phyloP scores from a whole-genome alignment of 2,113 vertebrate genomes.

The Pedionomus torquatus region DNA sequence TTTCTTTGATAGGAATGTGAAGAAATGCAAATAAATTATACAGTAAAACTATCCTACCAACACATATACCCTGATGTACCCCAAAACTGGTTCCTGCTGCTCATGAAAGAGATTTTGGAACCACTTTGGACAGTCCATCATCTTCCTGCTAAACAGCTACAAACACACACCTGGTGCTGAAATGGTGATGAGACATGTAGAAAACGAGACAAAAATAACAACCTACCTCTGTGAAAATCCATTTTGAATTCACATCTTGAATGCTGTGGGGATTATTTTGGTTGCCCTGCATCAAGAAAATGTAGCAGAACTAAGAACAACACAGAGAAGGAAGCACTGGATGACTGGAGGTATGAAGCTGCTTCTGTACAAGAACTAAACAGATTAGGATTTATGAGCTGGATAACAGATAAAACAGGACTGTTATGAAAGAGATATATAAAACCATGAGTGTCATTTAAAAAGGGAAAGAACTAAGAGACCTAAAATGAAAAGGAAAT shows the following conservation, averaged over 20 bases:
- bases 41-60: background rate
- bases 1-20: background rate
- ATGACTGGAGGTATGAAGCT: background rate
- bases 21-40: background rate
- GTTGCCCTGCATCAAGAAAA: background rate
- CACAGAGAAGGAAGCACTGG: background rate
- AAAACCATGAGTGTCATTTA: background rate
- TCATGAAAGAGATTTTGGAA: background rate
- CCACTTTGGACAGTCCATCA: background rate
- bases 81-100: background rate
- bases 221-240: background rate
- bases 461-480: background rate
- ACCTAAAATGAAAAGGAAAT: background rate
- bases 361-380: background rate
- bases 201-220: background rate
- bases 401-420: background rate
- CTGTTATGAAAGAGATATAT: background rate
- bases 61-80: background rate
- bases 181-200: background rate
- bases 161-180: background rate
- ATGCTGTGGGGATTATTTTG: background rate
- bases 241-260: background rate
- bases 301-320: background rate
- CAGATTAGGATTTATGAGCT: background rate
- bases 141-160: background rate